Evolutionary conservation across 2,113 vertebrate species (phyloP).

Genomic region (Syrmaticus mikado): DNA sequence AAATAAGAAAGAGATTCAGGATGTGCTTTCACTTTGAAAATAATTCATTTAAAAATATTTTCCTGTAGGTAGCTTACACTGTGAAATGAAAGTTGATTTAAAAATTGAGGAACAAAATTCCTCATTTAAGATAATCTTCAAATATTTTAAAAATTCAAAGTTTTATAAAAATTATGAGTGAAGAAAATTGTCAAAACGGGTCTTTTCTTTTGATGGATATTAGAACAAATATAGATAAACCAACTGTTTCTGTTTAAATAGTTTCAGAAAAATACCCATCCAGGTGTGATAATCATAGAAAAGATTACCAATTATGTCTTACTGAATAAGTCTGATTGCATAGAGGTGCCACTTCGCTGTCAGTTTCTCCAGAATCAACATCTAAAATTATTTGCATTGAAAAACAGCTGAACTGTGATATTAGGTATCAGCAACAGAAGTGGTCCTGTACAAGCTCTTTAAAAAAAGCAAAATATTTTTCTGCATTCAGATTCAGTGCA

Average conservation of each 20-base stretch:
- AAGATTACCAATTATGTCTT: background rate
- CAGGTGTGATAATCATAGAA: conserved; percentile 24
- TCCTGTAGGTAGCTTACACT: background rate
- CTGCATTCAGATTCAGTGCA: background rate
- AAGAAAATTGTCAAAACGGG: background rate
- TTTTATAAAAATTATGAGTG: background rate
- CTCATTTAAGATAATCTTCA: background rate
- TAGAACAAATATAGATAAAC: conserved; percentile 1
- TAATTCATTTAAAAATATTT: background rate
- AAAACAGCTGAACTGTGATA: background rate
- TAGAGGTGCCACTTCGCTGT: background rate
- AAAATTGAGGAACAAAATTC: background rate
- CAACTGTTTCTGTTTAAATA: background rate
- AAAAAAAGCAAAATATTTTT: background rate
- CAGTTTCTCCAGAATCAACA: background rate
- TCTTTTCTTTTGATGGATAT: background rate
- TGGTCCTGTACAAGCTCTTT: background rate
- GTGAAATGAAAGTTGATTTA: background rate
- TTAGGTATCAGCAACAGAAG: background rate
- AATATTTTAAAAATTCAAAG: background rate
- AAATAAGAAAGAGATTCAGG: background rate
- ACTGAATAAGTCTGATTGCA: conserved; percentile 46
- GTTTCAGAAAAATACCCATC: background rate
- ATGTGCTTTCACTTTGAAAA: background rate
- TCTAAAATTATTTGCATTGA: background rate